Base-by-base conservation (phyloP, 2,888 invertebrate species). In the Doris montereyensis region DNA sequence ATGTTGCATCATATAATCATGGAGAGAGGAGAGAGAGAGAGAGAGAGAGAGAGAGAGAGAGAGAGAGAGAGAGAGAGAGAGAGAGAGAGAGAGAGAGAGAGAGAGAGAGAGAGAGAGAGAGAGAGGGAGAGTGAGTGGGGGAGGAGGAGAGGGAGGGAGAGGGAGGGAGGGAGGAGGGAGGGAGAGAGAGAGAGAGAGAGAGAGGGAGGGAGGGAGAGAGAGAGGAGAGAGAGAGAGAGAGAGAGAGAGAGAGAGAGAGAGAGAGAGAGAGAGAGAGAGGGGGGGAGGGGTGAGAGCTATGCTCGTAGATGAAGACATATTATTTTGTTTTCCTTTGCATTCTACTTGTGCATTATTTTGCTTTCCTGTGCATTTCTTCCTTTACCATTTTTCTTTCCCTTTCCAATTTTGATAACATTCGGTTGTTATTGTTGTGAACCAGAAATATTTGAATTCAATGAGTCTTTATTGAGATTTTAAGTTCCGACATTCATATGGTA, bases 181-280 rank as follows among this genome's bases (percentile, higher is more conserved):
- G 57, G 28, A 28, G 28, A 30, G 13, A 17, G 28, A 5, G 10
- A 21, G 4, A 5, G 58, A 73, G 3, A 13, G 73, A 21, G 17
- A 57, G 30, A 13, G 41, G 28, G 65, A 26, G n/a, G 17, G 26
- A 13, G 17, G 34, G 41, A 28, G 26, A 26, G 3, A 17, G 62
- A n/a, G 24, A 24, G 41, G 28, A 26, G n/a, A 17, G 26, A 30
- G 26, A n/a, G 28, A 28, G 28, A 30, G 62, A 52, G 52, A 67
- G 52, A 28, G 41, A 67, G 52, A 67, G 28, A 76, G 67, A 67
- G 52, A 76, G 67, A 26, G 62, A 62, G 34, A 73, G 30, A 32
- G 75, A 65, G 62, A 62, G 62, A 75, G 35, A 75, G 28, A 75
- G 34, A 35, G 75, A 75, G 62, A 65, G 62, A 75, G 75, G 41